Evolutionary conservation across 1,140 invertebrate species (phyloP), one percentile per base, ranked within the genome.

Genomic region (Drosophila saltans): DNA sequence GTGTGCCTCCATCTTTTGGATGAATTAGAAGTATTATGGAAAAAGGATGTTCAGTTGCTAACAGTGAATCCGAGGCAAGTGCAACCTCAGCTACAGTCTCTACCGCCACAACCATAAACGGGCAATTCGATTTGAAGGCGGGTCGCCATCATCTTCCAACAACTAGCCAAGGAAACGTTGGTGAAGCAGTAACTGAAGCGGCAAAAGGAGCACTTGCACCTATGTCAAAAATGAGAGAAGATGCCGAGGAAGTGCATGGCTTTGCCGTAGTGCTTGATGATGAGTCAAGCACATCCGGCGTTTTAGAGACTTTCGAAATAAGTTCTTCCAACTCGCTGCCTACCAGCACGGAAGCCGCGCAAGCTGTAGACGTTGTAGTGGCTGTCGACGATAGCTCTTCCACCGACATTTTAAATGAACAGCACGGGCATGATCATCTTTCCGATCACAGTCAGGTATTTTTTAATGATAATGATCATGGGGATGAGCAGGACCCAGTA

Each of bases 311-410:
- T 39, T 91, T 78, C 58, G 90, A 91, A 69, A 91, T 91, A 58
- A 91, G 85, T 72, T 91, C 90, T 75, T 91, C 90, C 67, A 91
- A 91, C 57, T 90, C 86, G 65, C 63, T 91, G 72, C 90, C 90
- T 21, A 80, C 64, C 43, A 79, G 77, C 63, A 75, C 84, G 7
- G 82, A 78, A 28, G 78, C 72, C 1, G 62, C 59, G 9, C 72
- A 63, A n/a, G 62, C 66, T 4, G 69, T 72, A 24, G 86, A 67
- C 21, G 88, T 80, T 45, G 90, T 81, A 16, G 81, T 88, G 16
- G 82, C 78, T 16, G 90, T 89, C 26, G 86, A 91, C 43, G 90
- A 91, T 56, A 86, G 81, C 68, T 90, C 90, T 9, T 91, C 90
- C 28, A 81, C 81, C 52, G 90, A 91, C 56, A 89, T 82, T 26